Conservation (phyloP, 2,888 invertebrate genomes). For the Blomia tropicalis region DNA sequence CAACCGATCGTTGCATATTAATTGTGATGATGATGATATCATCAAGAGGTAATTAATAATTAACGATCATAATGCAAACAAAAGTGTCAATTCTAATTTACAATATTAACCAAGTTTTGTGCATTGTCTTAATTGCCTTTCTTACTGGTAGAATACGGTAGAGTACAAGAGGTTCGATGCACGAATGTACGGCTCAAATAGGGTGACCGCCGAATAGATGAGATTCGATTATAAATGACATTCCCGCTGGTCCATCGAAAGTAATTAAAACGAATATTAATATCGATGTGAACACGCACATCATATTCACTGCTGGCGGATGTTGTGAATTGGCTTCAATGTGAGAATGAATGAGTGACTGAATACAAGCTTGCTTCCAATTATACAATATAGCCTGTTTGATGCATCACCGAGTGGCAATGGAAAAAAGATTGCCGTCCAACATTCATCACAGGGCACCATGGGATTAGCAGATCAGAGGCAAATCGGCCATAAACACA, state of each 20-base stretch:
- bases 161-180: not conserved
- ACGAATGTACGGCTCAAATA: too few species aligned
- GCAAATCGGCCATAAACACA: not conserved
- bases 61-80: constrained; percentile 5
- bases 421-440: too few species aligned
- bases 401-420: too few species aligned
- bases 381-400: too few species aligned
- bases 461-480: not conserved
- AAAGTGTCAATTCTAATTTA: constrained; percentile 11
- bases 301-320: not conserved
- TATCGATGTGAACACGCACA: too few species aligned
- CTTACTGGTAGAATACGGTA: not conserved
- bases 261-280: not conserved
- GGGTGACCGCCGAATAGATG: not conserved
- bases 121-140: not conserved
- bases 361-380: too few species aligned
- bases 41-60: constrained; percentile 7
- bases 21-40: constrained; percentile 9
- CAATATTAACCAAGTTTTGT: not conserved
- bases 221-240: constrained; percentile 12
- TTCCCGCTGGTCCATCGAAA: not conserved
- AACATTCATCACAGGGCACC: constrained; percentile 12
- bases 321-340: too few species aligned
- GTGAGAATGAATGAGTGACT: too few species aligned
- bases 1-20: not conserved